phyloP scores from a whole-genome alignment of 2,888 invertebrate species.

The Stramonita haemastoma region DNA sequence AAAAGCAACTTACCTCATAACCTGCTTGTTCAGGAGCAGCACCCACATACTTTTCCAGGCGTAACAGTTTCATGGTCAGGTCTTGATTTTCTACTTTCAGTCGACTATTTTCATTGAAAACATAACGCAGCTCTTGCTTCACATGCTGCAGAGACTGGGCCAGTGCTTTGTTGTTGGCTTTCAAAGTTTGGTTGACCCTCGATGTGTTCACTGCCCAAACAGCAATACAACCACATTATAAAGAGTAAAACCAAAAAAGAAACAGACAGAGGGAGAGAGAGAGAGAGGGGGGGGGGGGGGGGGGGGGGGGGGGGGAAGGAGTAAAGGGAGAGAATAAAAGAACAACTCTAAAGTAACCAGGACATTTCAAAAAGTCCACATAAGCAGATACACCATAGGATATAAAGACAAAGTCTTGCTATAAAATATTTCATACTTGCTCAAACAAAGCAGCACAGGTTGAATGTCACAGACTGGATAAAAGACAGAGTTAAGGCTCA shows the following conservation, averaged over 20 bases:
- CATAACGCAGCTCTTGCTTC: conserved; percentile 59
- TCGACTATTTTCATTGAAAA: conserved; percentile 54
- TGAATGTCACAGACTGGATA: background rate
- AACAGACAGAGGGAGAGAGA: background rate
- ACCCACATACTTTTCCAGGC: conserved; percentile 53
- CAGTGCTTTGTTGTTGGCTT: conserved; percentile 71
- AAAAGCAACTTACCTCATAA: conserved; percentile 22
- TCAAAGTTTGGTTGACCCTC: conserved; percentile 62
- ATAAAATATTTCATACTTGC: background rate
- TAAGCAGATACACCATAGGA: background rate
- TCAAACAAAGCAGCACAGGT: too few relatives aligned
- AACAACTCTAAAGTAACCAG: background rate
- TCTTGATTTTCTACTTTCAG: conserved; percentile 59
- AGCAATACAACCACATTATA: background rate
- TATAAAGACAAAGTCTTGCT: background rate
- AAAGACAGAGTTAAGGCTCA: background rate
- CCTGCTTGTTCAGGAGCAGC: conserved; percentile 59
- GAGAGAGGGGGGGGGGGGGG: background rate
- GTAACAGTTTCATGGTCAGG: conserved; percentile 48
- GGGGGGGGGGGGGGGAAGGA: too few relatives aligned
- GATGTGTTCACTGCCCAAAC: conserved; percentile 54
- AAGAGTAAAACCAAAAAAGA: background rate
- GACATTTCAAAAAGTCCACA: too few relatives aligned
- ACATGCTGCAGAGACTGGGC: conserved; percentile 66
- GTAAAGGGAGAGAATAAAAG: background rate